phyloP scores from a whole-genome alignment of 2,888 invertebrate species.

The Ditylenchus weischeri region DNA sequence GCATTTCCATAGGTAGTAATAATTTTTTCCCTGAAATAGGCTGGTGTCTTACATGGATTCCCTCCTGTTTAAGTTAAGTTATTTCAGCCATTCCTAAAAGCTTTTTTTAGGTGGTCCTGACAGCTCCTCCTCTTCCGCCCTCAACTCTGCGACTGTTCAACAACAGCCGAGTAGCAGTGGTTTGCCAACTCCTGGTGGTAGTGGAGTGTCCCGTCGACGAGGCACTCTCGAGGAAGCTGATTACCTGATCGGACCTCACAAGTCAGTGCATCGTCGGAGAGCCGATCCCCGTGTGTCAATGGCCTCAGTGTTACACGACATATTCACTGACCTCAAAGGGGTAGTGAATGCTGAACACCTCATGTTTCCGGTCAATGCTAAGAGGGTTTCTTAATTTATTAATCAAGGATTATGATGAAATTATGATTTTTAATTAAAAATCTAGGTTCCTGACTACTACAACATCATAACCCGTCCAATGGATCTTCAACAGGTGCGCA shows the following conservation, averaged over 20 bases:
- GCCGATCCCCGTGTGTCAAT: slow-evolving; percentile 83
- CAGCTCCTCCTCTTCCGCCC: slow-evolving; percentile 1
- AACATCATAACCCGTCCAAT: slow-evolving; percentile 86
- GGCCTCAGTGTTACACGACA: slow-evolving; percentile 46
- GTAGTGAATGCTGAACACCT: slow-evolving; percentile 83
- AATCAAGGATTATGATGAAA: background rate
- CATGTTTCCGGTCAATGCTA: slow-evolving; percentile 86
- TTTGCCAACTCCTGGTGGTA: background rate
- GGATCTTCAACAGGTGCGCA: slow-evolving; percentile 92
- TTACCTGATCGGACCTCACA: slow-evolving; percentile 54
- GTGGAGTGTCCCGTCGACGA: slow-evolving; percentile 35
- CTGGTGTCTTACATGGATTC: too few relatives aligned
- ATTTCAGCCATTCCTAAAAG: too few relatives aligned
- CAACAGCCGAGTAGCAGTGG: slow-evolving; percentile 15
- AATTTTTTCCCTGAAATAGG: too few relatives aligned
- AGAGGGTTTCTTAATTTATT: slow-evolving; percentile 60
- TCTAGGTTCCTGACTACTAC: slow-evolving; percentile 73
- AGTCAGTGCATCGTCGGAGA: slow-evolving; percentile 80
- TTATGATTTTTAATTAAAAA: background rate
- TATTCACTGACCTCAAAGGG: slow-evolving; percentile 73
- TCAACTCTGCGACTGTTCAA: slow-evolving; percentile 16
- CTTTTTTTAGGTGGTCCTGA: slow-evolving; percentile 1
- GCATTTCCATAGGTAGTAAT: background rate
- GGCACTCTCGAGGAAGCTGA: slow-evolving; percentile 48
- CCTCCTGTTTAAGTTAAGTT: too few relatives aligned